phyloP scores from a whole-genome alignment of 2,888 invertebrate species.

The Caenorhabditis sp. region DNA sequence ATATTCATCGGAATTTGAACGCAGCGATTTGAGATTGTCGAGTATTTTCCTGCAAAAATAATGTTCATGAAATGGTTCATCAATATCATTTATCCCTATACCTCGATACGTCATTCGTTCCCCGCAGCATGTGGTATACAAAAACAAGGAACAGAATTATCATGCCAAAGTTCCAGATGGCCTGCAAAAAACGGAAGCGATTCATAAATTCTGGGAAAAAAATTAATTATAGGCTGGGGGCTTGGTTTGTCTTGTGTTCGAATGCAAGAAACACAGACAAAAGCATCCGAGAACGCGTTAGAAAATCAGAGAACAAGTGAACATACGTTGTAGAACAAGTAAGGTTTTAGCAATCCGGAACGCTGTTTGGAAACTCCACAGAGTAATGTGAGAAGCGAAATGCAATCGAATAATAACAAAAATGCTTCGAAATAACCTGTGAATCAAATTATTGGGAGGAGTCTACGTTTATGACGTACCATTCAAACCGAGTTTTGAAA shows the following conservation, averaged over 20 bases:
- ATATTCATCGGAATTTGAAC: conserved; percentile 44
- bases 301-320: too few species aligned
- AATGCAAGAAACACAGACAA: too few species aligned
- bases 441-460: too few species aligned
- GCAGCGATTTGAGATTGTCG: conserved; percentile 51
- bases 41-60: conserved; percentile 56
- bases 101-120: conserved; percentile 57
- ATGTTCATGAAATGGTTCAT: neutral
- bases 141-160: conserved; percentile 62
- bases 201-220: neutral
- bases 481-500: conserved; percentile 62
- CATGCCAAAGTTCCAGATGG: conserved; percentile 66
- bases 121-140: conserved; percentile 63
- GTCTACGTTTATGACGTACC: too few species aligned
- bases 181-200: conserved; percentile 47
- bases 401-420: conserved; percentile 66
- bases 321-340: conserved; percentile 71
- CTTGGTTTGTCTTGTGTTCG: too few species aligned
- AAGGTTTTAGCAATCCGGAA: conserved; percentile 69
- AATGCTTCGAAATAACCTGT: conserved; percentile 64
- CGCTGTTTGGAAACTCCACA: conserved; percentile 70
- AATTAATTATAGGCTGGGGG: conserved; percentile 23
- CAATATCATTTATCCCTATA: neutral
- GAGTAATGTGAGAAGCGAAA: conserved; percentile 65
- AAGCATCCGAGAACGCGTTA: too few species aligned